These are phyloP conservation scores for Salpingus planirostris DNA, from an alignment of 2,888 invertebrate species.

Conservation along the genomic window DNA sequence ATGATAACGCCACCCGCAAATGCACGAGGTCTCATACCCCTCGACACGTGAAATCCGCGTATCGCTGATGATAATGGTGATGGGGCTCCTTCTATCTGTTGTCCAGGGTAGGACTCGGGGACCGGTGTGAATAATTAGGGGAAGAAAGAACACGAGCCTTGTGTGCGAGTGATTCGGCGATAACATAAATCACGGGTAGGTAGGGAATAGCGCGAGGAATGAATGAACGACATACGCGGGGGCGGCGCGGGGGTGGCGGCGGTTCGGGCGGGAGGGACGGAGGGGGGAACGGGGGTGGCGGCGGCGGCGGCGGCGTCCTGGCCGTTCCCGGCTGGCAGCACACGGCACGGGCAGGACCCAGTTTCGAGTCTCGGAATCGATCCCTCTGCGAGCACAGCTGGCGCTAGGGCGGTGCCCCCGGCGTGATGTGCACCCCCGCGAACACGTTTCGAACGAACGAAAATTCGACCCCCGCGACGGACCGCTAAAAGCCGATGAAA, in stretches of 20 bases:
- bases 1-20: too few relatives aligned
- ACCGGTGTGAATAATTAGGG: constrained; percentile 14
- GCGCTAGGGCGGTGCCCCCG: constrained; percentile 38
- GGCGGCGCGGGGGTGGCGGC: background rate
- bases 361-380: constrained; percentile 34
- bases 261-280: constrained; percentile 1
- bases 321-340: constrained; percentile 15
- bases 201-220: constrained; percentile 4
- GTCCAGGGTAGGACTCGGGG: too few relatives aligned
- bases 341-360: constrained; percentile 32
- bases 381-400: constrained; percentile 36
- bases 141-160: constrained; percentile 13
- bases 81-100: too few relatives aligned
- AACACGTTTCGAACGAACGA: too few relatives aligned
- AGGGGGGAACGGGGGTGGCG: constrained; percentile 4
- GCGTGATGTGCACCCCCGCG: constrained; percentile 19
- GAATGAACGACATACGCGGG: constrained; percentile 7
- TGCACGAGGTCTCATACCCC: too few relatives aligned
- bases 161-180: constrained; percentile 14
- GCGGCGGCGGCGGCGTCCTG: constrained; percentile 10
- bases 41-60: too few relatives aligned
- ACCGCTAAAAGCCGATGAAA: too few relatives aligned
- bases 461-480: too few relatives aligned
- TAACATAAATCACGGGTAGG: constrained; percentile 17
- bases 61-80: too few relatives aligned